These are phyloP conservation scores for Cynocephalus volans DNA, from an alignment of 2,113 vertebrate species.

Conservation along the genomic window DNA sequence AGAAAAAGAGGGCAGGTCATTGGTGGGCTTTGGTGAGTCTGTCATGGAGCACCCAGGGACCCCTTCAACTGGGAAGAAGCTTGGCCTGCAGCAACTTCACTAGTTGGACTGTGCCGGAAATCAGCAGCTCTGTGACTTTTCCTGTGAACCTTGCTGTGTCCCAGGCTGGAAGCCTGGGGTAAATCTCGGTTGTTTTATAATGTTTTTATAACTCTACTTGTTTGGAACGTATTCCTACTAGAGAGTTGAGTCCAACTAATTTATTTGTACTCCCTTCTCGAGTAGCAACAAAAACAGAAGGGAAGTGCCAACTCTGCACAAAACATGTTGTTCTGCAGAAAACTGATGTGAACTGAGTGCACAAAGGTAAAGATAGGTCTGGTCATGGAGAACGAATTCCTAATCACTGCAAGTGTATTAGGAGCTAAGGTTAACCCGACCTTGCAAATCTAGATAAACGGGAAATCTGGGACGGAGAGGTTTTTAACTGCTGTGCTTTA, in stretches of 20 bases:
- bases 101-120: background rate
- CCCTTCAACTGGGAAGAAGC: background rate
- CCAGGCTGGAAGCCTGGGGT: background rate
- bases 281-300: constrained; percentile 32
- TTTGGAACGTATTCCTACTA: background rate
- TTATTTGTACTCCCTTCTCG: constrained; percentile 38
- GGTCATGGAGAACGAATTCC: background rate
- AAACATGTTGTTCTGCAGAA: constrained; percentile 13
- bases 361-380: background rate
- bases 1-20: background rate
- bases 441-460: constrained; percentile 15
- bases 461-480: constrained; percentile 18
- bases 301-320: background rate
- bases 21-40: background rate
- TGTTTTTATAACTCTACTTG: constrained; percentile 38
- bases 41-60: background rate
- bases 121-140: background rate
- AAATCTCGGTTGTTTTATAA: background rate
- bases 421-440: background rate
- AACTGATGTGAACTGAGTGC: background rate
- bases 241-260: background rate
- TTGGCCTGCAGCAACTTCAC: background rate
- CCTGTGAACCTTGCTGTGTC: background rate
- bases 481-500: background rate
- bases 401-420: background rate